A percentile compares a stretch with the other conserved stretches of the same genome.
phyloP scores from a whole-genome alignment of 2,113 vertebrate genomes.

The Malaclemys terrapin region DNA sequence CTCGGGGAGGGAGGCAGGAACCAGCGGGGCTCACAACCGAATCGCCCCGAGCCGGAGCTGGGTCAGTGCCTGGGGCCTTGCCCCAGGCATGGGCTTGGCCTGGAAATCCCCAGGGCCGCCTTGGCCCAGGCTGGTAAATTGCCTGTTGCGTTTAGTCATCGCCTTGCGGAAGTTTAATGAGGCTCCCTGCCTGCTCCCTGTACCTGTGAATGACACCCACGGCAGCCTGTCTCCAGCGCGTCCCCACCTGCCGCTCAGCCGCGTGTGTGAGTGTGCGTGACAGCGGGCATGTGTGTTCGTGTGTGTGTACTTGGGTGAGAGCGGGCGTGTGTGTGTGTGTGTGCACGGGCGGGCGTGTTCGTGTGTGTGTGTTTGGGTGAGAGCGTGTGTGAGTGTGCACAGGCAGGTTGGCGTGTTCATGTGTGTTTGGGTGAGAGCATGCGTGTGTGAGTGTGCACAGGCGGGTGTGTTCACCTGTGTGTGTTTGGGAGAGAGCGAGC shows the following conservation, averaged over 20 bases:
- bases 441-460: accelerated
- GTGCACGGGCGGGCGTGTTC: too few species aligned
- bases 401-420: accelerated
- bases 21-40: background rate
- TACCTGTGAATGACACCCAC: background rate
- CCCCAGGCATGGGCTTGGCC: background rate
- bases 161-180: background rate
- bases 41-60: too few species aligned
- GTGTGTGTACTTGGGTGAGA: too few species aligned
- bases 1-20: background rate
- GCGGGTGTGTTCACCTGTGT: too few species aligned
- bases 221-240: background rate
- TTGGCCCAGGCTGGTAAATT: background rate
- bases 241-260: background rate
- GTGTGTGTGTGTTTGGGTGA: too few species aligned
- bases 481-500: background rate
- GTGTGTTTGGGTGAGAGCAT: too few species aligned
- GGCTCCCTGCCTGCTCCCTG: background rate
- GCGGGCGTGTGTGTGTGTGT: too few species aligned
- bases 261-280: background rate
- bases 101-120: background rate
- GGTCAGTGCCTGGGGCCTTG: background rate
- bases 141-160: background rate
- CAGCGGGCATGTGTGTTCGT: too few species aligned
- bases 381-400: too few species aligned